A percentile compares a stretch with the other conserved stretches of the same genome.
These are phyloP conservation scores for Ptilonorhynchus violaceus DNA, from an alignment of 2,113 vertebrate genomes.

Conservation along the genomic window DNA sequence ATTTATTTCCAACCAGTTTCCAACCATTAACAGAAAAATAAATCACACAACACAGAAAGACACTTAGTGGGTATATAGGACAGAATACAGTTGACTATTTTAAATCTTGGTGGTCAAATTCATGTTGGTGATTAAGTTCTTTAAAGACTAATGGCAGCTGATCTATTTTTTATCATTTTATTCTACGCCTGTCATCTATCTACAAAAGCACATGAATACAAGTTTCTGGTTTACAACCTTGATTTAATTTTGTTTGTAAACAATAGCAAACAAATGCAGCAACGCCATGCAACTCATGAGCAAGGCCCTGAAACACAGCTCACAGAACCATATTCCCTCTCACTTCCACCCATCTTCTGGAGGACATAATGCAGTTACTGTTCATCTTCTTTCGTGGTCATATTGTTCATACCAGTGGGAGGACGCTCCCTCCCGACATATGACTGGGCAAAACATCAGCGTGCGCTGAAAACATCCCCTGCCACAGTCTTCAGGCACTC, in stretches of 20 bases:
- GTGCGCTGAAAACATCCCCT: not conserved
- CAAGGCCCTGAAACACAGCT: not conserved
- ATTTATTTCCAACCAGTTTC: not conserved
- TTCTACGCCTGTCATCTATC: not conserved
- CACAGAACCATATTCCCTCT: not conserved
- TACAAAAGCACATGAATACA: not conserved
- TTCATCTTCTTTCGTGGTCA: not conserved
- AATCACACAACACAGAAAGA: not conserved
- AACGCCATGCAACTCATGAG: not conserved
- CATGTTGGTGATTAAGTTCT: not conserved
- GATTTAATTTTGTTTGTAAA: conserved; percentile 15
- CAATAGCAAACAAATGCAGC: not conserved
- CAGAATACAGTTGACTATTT: not conserved
- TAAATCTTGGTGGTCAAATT: not conserved
- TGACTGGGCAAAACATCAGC: not conserved
- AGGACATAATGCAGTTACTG: conserved; percentile 8
- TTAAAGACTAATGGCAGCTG: not conserved
- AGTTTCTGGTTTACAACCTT: not conserved
- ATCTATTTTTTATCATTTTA: not conserved
- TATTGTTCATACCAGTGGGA: not conserved
- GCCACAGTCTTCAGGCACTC: not conserved
- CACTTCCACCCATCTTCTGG: not conserved
- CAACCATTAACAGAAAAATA: not conserved
- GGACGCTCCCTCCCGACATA: not conserved
- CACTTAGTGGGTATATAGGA: not conserved